phyloP scores from a whole-genome alignment of 2,797 vertebrate species.

The Hapalemur alaotrensis region DNA sequence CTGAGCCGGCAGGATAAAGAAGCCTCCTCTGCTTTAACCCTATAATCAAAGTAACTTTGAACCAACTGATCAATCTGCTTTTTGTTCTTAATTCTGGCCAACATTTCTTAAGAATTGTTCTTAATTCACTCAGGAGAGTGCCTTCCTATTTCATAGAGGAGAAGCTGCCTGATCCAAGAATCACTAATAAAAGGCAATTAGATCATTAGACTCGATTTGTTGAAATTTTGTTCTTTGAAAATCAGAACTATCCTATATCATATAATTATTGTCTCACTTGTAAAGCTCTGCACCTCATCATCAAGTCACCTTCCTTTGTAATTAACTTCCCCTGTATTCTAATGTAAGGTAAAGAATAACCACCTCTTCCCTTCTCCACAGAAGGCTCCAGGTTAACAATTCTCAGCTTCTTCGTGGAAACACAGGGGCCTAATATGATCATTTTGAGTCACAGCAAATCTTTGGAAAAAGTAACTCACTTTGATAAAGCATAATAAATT shows the following conservation, averaged over 20 bases:
- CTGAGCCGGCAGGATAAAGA: background rate
- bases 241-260: background rate
- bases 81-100: background rate
- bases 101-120: too few species aligned
- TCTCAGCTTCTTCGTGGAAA: background rate
- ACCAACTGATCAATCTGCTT: background rate
- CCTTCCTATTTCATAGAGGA: background rate
- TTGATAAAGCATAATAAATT: background rate
- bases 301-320: background rate
- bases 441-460: background rate
- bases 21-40: background rate
- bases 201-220: slow-evolving; percentile 38
- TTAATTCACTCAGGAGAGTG: background rate
- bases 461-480: background rate
- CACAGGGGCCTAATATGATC: background rate
- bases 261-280: background rate
- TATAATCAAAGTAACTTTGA: background rate
- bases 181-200: slow-evolving; percentile 24
- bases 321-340: background rate
- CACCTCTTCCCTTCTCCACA: background rate
- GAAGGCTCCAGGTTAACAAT: background rate
- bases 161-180: background rate
- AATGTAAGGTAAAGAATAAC: background rate
- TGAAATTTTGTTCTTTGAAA: background rate
- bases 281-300: background rate